A percentile compares a stretch with the other conserved stretches of the same genome.
Evolutionary conservation across 2,888 invertebrate genomes (phyloP).

Genomic region (Octodonta nipae): DNA sequence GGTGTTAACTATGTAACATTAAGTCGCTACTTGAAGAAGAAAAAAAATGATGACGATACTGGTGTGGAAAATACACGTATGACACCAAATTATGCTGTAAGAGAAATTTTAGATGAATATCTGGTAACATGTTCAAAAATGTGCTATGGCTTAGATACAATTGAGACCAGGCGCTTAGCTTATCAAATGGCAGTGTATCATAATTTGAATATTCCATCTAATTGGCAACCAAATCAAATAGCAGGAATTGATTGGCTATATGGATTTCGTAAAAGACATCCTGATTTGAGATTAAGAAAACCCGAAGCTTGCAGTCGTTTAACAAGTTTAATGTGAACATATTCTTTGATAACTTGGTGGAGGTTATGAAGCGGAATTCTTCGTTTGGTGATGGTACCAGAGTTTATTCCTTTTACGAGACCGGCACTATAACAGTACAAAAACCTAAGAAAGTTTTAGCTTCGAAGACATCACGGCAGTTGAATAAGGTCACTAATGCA

Average conservation of each 20-base stretch:
- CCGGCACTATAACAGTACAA: slow-evolving; percentile 1
- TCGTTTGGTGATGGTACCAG: neutral
- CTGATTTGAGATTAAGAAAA: slow-evolving; percentile 13
- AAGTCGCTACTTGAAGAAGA: neutral
- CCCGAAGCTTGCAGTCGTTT: slow-evolving; percentile 12
- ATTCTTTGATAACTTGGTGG: slow-evolving; percentile 2
- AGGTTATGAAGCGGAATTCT: neutral
- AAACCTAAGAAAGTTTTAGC: too few relatives aligned
- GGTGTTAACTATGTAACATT: neutral
- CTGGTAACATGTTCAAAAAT: slow-evolving; percentile 9
- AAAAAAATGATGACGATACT: neutral
- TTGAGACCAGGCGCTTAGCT: too few relatives aligned
- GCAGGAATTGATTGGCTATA: slow-evolving; percentile 14
- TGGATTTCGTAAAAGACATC: slow-evolving; percentile 8
- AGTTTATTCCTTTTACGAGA: neutral
- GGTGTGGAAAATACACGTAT: neutral
- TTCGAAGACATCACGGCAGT: too few relatives aligned
- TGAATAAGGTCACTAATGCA: neutral
- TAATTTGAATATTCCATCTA: slow-evolving; percentile 10
- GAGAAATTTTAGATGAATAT: slow-evolving; percentile 6
- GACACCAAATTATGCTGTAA: too few relatives aligned
- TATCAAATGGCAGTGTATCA: slow-evolving; percentile 13
- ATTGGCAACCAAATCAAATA: slow-evolving; percentile 12
- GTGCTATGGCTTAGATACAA: too few relatives aligned
- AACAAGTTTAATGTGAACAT: neutral